These are phyloP conservation scores for Vipera ursinii DNA, from an alignment of 2,797 vertebrate genomes.

Conservation along the genomic window DNA sequence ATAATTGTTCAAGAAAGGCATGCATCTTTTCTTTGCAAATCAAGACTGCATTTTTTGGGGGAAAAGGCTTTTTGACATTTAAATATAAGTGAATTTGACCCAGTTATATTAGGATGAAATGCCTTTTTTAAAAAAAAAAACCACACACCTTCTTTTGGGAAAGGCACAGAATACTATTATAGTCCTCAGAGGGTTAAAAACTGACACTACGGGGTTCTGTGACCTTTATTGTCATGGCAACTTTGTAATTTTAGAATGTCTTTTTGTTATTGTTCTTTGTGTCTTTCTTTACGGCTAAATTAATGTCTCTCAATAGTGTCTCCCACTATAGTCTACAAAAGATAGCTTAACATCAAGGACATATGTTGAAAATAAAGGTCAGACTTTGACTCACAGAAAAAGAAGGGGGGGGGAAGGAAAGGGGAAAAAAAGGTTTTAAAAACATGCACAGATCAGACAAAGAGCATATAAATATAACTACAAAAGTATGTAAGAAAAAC, in stretches of 20 bases:
- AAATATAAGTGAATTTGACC: conserved; percentile 70
- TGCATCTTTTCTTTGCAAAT: conserved; percentile 71
- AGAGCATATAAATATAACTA: conserved; percentile 94
- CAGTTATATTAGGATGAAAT: conserved; percentile 73
- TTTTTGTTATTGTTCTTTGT: conserved; percentile 77
- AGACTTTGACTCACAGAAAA: conserved; percentile 93
- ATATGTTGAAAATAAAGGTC: conserved; percentile 94
- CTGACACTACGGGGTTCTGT: conserved; percentile 75
- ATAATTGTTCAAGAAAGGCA: conserved; percentile 69
- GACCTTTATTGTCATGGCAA: conserved; percentile 81
- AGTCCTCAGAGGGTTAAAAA: conserved; percentile 87
- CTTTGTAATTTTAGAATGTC: conserved; percentile 78
- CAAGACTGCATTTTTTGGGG: conserved; percentile 56
- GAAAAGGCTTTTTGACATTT: conserved; percentile 59
- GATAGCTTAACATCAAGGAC: conserved; percentile 83
- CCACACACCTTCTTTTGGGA: conserved; percentile 62
- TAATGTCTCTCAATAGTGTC: conserved; percentile 77
- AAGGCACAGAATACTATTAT: conserved; percentile 91
- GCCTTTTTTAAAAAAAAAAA: conserved; percentile 50
- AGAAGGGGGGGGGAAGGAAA: conserved; percentile 61
- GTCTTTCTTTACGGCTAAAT: conserved; percentile 79
- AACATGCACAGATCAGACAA: conserved; percentile 96
- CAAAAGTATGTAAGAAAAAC: conserved; percentile 89
- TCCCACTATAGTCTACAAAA: conserved; percentile 81
- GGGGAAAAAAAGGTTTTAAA: conserved; percentile 66